Evolutionary conservation across 2,113 vertebrate species (phyloP).

Genomic region (Corythornis madagascariensis): DNA sequence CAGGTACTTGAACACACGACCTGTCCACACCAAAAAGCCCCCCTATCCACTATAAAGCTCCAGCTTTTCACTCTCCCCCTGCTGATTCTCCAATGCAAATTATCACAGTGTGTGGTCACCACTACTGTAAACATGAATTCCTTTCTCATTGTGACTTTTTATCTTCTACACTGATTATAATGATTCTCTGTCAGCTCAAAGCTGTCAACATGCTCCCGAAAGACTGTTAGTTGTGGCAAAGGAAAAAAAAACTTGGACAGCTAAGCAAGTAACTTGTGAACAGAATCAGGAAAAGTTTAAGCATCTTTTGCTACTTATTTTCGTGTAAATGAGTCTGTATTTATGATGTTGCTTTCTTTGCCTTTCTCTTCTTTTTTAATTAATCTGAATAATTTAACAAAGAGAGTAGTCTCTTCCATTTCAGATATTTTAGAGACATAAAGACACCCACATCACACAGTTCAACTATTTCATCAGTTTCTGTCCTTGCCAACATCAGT

Average conservation of each 20-base stretch:
- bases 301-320: neutral
- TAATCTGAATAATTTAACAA: neutral
- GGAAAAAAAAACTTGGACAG: neutral
- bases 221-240: neutral
- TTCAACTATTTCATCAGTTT: neutral
- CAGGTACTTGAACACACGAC: slow-evolving; percentile 67
- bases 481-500: neutral
- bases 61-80: slow-evolving; percentile 64
- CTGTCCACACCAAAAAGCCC: slow-evolving; percentile 61
- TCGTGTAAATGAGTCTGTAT: neutral
- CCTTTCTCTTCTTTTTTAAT: neutral
- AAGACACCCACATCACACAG: neutral
- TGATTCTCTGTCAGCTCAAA: slow-evolving; percentile 74
- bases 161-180: slow-evolving; percentile 75
- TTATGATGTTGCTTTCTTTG: neutral
- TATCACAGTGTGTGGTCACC: slow-evolving; percentile 74
- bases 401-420: neutral
- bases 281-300: neutral
- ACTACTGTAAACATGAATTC: slow-evolving; percentile 76
- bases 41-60: slow-evolving; percentile 54
- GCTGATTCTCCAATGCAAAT: slow-evolving; percentile 79
- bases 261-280: neutral
- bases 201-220: slow-evolving; percentile 70
- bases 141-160: slow-evolving; percentile 72
- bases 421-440: neutral